A percentile compares a stretch with the other conserved stretches of the same genome.
Conservation (phyloP, 2,888 invertebrate species). For the Iselma pallidipennis region DNA sequence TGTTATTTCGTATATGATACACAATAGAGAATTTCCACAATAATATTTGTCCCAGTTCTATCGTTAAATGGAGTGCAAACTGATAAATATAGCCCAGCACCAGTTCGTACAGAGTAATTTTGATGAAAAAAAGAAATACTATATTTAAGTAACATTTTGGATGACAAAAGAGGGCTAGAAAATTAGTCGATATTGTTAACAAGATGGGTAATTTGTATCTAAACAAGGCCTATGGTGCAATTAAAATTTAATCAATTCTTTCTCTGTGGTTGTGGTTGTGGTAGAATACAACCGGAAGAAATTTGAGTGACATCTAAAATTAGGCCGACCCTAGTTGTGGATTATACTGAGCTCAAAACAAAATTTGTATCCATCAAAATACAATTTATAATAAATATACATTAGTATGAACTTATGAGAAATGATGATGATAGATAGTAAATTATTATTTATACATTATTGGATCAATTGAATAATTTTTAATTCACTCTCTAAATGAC, state of each 20-base stretch:
- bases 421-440: background rate
- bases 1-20: background rate
- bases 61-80: background rate
- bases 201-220: background rate
- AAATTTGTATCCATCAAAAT: background rate
- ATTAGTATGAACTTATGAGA: too few relatives aligned
- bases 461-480: background rate
- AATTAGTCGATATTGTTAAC: background rate
- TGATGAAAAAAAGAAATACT: background rate
- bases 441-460: background rate
- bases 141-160: background rate
- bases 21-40: background rate
- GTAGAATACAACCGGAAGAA: background rate
- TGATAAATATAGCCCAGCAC: background rate
- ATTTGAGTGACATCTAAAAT: background rate
- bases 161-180: background rate
- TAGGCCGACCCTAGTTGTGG: background rate
- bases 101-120: background rate
- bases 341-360: background rate
- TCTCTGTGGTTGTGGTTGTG: too few relatives aligned
- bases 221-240: background rate
- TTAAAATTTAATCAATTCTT: conserved; percentile 1
- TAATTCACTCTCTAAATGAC: background rate
- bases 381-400: background rate
- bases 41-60: background rate